Evolutionary conservation across 64 coral and sea anemone genomes (phyloP).

Genomic region (Actinia tenebrosa): DNA sequence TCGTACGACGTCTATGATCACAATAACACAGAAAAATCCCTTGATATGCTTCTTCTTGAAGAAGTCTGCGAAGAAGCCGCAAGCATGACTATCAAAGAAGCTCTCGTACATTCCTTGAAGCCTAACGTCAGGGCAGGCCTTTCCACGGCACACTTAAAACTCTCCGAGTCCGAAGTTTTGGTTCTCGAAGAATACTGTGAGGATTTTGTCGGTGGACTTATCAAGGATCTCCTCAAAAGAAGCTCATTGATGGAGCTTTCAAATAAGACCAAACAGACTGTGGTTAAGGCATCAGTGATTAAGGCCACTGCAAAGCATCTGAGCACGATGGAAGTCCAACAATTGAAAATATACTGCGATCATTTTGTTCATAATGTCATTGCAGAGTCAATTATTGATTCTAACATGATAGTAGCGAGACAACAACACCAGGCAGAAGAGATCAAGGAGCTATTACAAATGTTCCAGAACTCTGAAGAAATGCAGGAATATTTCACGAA

Average conservation of each 20-base stretch:
- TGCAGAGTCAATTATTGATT: slow-evolving; percentile 52
- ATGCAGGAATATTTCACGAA: slow-evolving; percentile 75
- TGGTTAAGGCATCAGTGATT: background rate
- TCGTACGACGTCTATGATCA: background rate
- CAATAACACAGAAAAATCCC: background rate
- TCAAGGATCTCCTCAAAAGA: slow-evolving; percentile 40
- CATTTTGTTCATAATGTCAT: slow-evolving; percentile 59
- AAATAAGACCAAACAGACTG: background rate
- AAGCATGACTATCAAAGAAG: slow-evolving; percentile 92
- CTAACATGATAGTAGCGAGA: slow-evolving; percentile 20
- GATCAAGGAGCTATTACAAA: slow-evolving; percentile 10
- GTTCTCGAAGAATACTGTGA: slow-evolving; percentile 75
- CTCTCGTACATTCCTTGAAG: slow-evolving; percentile 62
- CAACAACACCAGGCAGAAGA: background rate
- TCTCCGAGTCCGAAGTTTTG: slow-evolving; percentile 65
- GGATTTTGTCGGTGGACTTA: slow-evolving; percentile 56
- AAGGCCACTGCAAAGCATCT: slow-evolving; percentile 32
- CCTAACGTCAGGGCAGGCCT: slow-evolving; percentile 64
- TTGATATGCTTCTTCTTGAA: slow-evolving; percentile 57
- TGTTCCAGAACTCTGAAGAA: slow-evolving; percentile 59
- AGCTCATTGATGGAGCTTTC: background rate
- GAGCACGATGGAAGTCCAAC: slow-evolving; percentile 24
- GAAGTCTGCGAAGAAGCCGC: slow-evolving; percentile 89
- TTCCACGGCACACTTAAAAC: slow-evolving; percentile 39
- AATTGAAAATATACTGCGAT: slow-evolving; percentile 52